Base-by-base conservation (phyloP, 1,140 invertebrate species). In the Orchestia grillus region DNA sequence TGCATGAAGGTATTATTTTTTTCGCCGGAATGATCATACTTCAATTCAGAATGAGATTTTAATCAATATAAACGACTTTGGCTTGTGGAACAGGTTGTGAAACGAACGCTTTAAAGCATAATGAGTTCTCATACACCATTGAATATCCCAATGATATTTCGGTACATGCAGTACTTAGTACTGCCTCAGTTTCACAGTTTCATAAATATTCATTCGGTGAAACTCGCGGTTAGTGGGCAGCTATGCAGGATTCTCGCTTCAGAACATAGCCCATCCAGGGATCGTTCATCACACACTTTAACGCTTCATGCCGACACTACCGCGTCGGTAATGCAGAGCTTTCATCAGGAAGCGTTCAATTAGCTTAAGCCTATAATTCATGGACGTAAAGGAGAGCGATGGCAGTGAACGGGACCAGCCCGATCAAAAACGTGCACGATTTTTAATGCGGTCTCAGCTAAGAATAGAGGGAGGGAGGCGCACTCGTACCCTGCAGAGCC, bases 311-410 rank as follows among this genome's bases (percentile, higher is more conserved):
- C 88, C 41, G 41, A 28, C 88, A 42, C 28, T 42, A 42, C 19
- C 42, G 15, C 36, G 41, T 42, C 4, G 41, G 41, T 44, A 91
- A 91, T 91, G 41, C 88, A 42, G 88, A 44, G 44, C 41, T 43
- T 44, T 44, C 88, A 91, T 43, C 88, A 42, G 44, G 8, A 91
- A 91, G 88, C 41, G 44, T 91, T 91, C 44, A 91, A 91, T 91
- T 91, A 91, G 88, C 88, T 91, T 42, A 42, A 91, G 41, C 41
- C 88, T 44, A 91, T 91, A 91, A 91, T 91, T 91, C 88, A 42
- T 42, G 88, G 88, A 43, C 6, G 44, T 91, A 91, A 44, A 91
- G 44, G 88, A 42, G 41, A 43, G 41, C 41, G 88, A 91, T 91
- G 41, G 44, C 88, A 42, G 88, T 91, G 44, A 41, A 91, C 88